Conservation (phyloP, 2,888 invertebrate species). For the Agrochola circellaris region DNA sequence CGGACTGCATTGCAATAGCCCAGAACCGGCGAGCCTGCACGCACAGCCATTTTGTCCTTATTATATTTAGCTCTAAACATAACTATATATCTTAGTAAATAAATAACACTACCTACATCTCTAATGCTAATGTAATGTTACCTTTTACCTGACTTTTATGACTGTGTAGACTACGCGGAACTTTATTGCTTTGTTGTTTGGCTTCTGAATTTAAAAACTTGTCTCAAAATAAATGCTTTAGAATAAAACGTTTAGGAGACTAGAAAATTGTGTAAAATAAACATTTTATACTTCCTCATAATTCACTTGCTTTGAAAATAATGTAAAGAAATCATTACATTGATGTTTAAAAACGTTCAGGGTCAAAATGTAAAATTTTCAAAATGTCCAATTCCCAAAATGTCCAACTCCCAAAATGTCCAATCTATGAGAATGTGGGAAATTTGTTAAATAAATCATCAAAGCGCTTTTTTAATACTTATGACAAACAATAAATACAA, state of each 20-base stretch:
- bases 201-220: slow-evolving; percentile 13
- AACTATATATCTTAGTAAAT: slow-evolving; percentile 20
- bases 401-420: too few species aligned
- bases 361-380: too few species aligned
- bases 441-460: too few species aligned
- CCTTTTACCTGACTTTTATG: slow-evolving; percentile 49
- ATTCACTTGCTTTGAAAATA: not conserved
- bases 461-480: too few species aligned
- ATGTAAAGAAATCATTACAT: slow-evolving; percentile 23
- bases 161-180: not conserved
- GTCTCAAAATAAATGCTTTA: not conserved
- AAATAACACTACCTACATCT: slow-evolving; percentile 17
- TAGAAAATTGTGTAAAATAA: too few species aligned
- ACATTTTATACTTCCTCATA: not conserved
- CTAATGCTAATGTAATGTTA: slow-evolving; percentile 39
- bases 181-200: slow-evolving; percentile 23
- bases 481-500: too few species aligned
- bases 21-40: slow-evolving; percentile 68
- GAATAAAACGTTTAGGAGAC: not conserved
- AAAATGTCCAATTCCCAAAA: too few species aligned
- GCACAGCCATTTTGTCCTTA: slow-evolving; percentile 79
- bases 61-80: slow-evolving; percentile 48
- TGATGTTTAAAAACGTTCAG: not conserved
- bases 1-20: slow-evolving; percentile 84
- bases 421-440: too few species aligned